phyloP scores from a whole-genome alignment of 2,888 invertebrate genomes.

The Caenorhabditis afra region DNA sequence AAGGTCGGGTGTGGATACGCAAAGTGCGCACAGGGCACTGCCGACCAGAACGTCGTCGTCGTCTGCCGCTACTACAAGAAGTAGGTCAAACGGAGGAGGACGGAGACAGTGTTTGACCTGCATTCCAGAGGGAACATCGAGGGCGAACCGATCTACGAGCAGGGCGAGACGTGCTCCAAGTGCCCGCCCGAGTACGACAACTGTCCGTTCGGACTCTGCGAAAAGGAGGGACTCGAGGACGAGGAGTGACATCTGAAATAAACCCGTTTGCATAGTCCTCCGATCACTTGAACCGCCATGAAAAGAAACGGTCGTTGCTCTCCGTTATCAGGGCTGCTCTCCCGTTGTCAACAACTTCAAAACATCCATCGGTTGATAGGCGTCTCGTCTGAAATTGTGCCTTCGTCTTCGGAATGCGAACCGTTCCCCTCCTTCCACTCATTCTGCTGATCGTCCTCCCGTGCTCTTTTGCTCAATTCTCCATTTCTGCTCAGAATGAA shows the following conservation, averaged over 20 bases:
- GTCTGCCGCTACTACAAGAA: constrained; percentile 47
- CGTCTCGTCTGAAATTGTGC: neutral
- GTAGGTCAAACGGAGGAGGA: neutral
- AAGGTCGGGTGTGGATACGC: constrained; percentile 52
- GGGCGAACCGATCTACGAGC: constrained; percentile 34
- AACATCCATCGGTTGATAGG: constrained; percentile 3
- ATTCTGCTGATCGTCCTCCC: neutral
- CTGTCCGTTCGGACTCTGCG: constrained; percentile 33
- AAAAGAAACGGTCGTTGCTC: constrained; percentile 5
- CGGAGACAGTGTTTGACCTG: neutral
- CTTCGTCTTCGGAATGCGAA: neutral
- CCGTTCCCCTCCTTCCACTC: neutral
- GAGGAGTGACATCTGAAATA: neutral
- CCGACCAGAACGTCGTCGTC: constrained; percentile 33
- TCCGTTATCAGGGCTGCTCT: neutral
- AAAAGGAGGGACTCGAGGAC: constrained; percentile 13
- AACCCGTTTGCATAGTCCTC: too few relatives aligned
- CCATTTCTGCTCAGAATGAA: neutral
- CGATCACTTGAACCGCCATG: too few relatives aligned
- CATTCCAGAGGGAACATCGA: constrained; percentile 54
- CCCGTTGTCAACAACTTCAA: neutral
- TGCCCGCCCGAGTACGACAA: constrained; percentile 35
- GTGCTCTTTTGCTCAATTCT: constrained; percentile 16
- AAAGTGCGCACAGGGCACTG: constrained; percentile 24
- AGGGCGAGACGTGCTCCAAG: constrained; percentile 43